Percentiles rank a stretch among this genome's conserved stretches.
Evolutionary conservation across 2,888 invertebrate genomes (phyloP).

Genomic region (Keiferia lycopersicella): DNA sequence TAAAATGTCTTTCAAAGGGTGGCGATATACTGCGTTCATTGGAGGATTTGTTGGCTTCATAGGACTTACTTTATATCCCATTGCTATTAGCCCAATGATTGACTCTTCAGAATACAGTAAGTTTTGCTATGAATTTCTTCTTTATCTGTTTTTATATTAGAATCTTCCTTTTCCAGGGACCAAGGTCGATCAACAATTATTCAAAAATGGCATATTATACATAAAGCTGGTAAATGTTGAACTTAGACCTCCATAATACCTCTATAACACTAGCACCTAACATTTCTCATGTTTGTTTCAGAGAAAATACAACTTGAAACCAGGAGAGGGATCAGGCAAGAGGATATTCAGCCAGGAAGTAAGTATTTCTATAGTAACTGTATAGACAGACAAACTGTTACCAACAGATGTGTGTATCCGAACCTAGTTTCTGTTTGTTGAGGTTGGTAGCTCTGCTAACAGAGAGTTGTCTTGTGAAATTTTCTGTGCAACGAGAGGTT

Average conservation of each 20-base stretch:
- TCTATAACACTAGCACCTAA: no score
- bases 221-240: no score
- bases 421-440: no score
- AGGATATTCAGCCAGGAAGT: conserved; percentile 84
- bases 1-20: conserved; percentile 52
- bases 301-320: conserved; percentile 77
- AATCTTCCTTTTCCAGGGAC: not conserved
- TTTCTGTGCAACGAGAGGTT: no score
- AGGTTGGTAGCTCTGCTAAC: no score
- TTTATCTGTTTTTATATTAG: not conserved
- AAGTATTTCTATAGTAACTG: conserved; percentile 44
- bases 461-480: no score
- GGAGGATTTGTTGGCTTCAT: conserved; percentile 79
- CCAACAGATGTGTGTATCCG: no score
- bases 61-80: conserved; percentile 80
- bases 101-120: conserved; percentile 84
- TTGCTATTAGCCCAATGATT: conserved; percentile 83
- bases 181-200: no score
- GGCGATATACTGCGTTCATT: conserved; percentile 78
- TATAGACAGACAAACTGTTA: no score
- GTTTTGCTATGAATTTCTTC: conserved; percentile 40
- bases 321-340: conserved; percentile 77
- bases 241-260: no score
- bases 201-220: no score
- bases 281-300: conserved; percentile 46